These are phyloP conservation scores for Tribolium freemani DNA, from an alignment of 2,888 invertebrate genomes.

Conservation along the genomic window DNA sequence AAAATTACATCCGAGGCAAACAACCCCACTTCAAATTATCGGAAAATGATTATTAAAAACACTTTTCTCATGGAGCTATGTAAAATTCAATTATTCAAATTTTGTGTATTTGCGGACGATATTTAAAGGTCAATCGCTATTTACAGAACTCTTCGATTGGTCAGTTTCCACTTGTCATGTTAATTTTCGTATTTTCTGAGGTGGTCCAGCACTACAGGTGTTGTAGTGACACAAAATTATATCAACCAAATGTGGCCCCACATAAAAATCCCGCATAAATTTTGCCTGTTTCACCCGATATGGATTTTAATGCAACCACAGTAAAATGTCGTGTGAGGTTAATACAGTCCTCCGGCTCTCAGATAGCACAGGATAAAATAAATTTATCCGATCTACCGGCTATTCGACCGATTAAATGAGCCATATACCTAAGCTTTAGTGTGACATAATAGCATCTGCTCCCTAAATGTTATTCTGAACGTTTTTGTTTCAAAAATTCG, in stretches of 20 bases:
- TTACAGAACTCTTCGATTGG: neutral
- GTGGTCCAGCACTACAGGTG: neutral
- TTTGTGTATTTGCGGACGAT: neutral
- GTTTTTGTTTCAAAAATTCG: neutral
- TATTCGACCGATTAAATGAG: neutral
- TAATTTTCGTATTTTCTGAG: neutral
- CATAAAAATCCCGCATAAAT: neutral
- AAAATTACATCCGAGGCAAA: neutral
- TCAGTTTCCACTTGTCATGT: neutral
- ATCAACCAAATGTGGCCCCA: neutral
- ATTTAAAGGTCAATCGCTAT: slow-evolving; percentile 14
- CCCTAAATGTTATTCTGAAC: neutral
- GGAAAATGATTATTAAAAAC: slow-evolving; percentile 35
- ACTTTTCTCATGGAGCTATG: neutral
- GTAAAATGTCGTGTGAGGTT: neutral
- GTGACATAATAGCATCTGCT: neutral
- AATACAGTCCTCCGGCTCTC: neutral
- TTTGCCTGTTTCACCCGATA: neutral
- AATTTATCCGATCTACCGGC: neutral
- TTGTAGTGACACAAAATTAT: neutral
- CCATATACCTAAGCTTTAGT: neutral
- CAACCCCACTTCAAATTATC: slow-evolving; percentile 27
- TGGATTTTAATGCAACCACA: neutral
- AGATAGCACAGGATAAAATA: slow-evolving; percentile 16
- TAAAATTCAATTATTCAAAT: slow-evolving; percentile 16